Base-by-base conservation (phyloP, 2,888 invertebrate species). In the Gnatocerus cornutus region DNA sequence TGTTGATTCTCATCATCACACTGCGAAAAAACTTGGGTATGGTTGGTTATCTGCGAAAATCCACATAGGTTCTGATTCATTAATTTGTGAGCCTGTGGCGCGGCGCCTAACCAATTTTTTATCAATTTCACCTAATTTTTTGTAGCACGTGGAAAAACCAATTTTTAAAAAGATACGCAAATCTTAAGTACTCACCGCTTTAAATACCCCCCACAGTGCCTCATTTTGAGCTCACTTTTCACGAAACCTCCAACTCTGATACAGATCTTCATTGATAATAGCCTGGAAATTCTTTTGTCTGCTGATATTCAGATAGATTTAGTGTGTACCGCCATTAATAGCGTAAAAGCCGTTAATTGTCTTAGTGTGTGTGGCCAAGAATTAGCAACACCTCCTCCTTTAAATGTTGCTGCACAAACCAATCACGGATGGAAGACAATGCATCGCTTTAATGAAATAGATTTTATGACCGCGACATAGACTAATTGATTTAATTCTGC, bases 331-430 rank as follows among this genome's bases (percentile, higher is more conserved):
- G 53, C 33, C 39, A 10, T 53, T 27, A 55, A 41, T 43, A 21
- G 14, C 10, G 45, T 62, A 59, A 45, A 21, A 41, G 10, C 41
- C 63, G 48, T 43, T 64, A 16, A 46, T 63, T 63, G 39, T 53
- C 10, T 21, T 46, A 46, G 71, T 69, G 72, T 69, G 72, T 73
- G 74, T 74, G 76, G 73, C 76, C 75, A 77, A 75, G 74, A 69
- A 75, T 76, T 73, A 77, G 68, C 73, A 74, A 75, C 77, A 76
- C 77, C 78, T 77, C 77, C 79, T 77, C 71, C 76, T 76, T 77
- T 72, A 72, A 73, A 69, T 76, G 76, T 72, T 74, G 69, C 58
- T 73, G 73, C 72, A 73, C 73, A 78, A 78, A 76, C 78, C 77
- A 79, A 79, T 79, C 78, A 73, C 74, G 75, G 72, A 67, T 73